Evolutionary conservation across 2,888 invertebrate species (phyloP).

Genomic region (Synergus itoensis): DNA sequence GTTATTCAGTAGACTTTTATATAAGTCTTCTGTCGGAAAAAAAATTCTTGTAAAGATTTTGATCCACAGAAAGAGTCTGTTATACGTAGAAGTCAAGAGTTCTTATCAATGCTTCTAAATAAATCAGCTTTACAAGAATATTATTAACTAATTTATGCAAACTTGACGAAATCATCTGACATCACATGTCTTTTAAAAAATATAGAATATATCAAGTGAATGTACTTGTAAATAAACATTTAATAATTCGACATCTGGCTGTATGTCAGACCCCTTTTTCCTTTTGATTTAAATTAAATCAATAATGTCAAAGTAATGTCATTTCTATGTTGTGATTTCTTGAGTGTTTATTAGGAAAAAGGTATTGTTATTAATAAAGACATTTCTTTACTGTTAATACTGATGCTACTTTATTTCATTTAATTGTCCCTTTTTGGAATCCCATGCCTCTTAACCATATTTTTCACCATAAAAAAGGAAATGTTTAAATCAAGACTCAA

Average conservation of each 20-base stretch:
- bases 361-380: slow-evolving; percentile 9
- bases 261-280: not conserved
- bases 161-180: not conserved
- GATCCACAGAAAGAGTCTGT: not conserved
- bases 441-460: not conserved
- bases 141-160: not conserved
- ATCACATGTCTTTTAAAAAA: not conserved
- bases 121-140: not conserved
- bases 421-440: not conserved
- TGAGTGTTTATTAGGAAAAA: not conserved
- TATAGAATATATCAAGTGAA: not conserved
- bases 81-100: not conserved
- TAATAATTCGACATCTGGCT: not conserved
- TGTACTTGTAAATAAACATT: not conserved
- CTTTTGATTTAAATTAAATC: not conserved
- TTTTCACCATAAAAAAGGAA: not conserved
- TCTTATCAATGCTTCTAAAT: not conserved
- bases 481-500: slow-evolving; percentile 32
- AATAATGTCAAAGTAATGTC: not conserved
- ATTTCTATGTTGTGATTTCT: not conserved
- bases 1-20: not conserved
- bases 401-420: not conserved
- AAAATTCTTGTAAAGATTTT: not conserved
- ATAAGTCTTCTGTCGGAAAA: not conserved
- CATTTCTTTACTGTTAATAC: not conserved